phyloP scores from a whole-genome alignment of 2,113 vertebrate genomes.

The Chionis minor region DNA sequence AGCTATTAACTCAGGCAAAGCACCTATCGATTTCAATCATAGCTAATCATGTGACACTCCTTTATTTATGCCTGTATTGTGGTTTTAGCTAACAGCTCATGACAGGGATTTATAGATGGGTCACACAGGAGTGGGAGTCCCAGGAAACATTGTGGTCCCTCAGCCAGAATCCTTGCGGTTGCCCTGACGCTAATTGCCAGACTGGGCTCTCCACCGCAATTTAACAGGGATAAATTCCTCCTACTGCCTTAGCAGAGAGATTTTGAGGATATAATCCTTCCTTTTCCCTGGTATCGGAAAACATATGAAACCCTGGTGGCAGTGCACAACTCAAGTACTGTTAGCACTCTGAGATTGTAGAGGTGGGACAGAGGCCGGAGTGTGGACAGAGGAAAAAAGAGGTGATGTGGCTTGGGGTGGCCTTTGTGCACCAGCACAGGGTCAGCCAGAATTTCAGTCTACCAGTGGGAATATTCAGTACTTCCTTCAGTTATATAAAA shows the following conservation, averaged over 20 bases:
- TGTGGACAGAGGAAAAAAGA: neutral
- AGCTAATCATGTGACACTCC: constrained; percentile 17
- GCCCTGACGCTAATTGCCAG: neutral
- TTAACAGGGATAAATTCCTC: constrained; percentile 3
- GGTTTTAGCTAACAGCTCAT: constrained; percentile 6
- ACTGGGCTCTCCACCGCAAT: neutral
- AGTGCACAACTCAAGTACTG: neutral
- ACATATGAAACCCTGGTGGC: neutral
- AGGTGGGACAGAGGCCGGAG: neutral
- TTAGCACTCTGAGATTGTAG: neutral
- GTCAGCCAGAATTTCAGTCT: constrained; percentile 33
- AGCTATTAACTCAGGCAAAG: constrained; percentile 47
- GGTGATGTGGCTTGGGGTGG: constrained; percentile 27
- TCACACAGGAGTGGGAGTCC: neutral
- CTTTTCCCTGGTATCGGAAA: neutral
- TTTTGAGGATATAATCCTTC: neutral
- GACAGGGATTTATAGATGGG: constrained; percentile 27
- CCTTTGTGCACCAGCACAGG: constrained; percentile 17
- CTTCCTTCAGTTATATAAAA: constrained; percentile 59
- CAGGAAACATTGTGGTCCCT: neutral
- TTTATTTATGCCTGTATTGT: constrained; percentile 12
- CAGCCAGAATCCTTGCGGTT: neutral
- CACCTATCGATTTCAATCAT: constrained; percentile 48
- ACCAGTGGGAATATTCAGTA: constrained; percentile 31
- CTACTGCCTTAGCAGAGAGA: neutral